These are phyloP conservation scores for Zosterops lateralis DNA, from an alignment of 2,113 vertebrate genomes.

Conservation along the genomic window DNA sequence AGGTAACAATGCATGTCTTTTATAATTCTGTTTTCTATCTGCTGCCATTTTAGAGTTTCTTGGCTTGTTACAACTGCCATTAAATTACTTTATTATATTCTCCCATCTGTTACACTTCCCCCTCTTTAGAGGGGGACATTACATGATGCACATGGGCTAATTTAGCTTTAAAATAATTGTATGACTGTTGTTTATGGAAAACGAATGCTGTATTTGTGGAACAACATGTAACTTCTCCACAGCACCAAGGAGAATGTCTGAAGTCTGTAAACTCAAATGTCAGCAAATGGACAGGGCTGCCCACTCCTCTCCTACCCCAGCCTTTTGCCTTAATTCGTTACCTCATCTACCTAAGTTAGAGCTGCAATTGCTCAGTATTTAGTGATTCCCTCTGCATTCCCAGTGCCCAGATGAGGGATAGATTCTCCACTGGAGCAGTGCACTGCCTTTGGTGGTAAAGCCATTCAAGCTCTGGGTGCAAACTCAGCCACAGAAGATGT, in stretches of 20 bases:
- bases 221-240: background rate
- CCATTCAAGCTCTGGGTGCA: background rate
- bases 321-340: background rate
- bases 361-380: background rate
- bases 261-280: background rate
- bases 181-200: conserved; percentile 8
- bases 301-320: background rate
- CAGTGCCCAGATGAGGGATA: background rate
- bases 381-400: background rate
- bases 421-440: background rate
- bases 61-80: conserved; percentile 27
- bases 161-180: background rate
- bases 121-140: background rate
- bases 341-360: background rate
- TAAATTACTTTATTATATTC: conserved; percentile 49
- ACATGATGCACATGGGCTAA: background rate
- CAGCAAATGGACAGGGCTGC: background rate
- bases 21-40: conserved; percentile 19
- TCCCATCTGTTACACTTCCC: conserved; percentile 43
- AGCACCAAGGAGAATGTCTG: background rate
- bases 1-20: background rate
- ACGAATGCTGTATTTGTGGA: background rate
- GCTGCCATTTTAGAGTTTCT: conserved; percentile 36
- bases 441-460: background rate
- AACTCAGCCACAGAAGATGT: background rate